Evolutionary conservation across 2,888 invertebrate species (phyloP).

Genomic region (Nomada goodeniana): DNA sequence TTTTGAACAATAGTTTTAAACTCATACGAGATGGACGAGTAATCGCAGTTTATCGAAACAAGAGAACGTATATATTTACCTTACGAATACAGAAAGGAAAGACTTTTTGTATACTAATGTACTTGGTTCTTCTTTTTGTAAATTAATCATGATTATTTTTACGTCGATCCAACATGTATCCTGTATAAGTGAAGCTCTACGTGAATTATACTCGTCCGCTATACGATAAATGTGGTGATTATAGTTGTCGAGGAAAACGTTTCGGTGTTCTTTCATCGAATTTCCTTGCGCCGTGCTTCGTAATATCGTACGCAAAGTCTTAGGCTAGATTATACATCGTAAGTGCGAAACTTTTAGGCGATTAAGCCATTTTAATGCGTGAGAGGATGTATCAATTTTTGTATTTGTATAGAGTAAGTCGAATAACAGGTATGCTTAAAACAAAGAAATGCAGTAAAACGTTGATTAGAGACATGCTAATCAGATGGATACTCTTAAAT

Average conservation of each 20-base stretch:
- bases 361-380: constrained; percentile 79
- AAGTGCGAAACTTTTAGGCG: constrained; percentile 63
- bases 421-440: constrained; percentile 70
- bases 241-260: constrained; percentile 68
- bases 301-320: constrained; percentile 71
- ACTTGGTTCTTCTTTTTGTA: constrained; percentile 44
- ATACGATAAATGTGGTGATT: constrained; percentile 71
- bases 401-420: constrained; percentile 81
- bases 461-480: constrained; percentile 44
- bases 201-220: constrained; percentile 58
- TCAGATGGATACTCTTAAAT: constrained; percentile 31
- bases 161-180: constrained; percentile 63
- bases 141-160: constrained; percentile 45
- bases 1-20: constrained; percentile 54
- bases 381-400: constrained; percentile 82
- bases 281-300: constrained; percentile 74
- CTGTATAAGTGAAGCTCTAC: constrained; percentile 67
- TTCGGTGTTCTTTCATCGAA: constrained; percentile 74
- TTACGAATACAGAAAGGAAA: constrained; percentile 38
- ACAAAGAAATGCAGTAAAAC: constrained; percentile 58
- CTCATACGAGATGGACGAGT: constrained; percentile 42
- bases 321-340: constrained; percentile 76
- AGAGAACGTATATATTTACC: constrained; percentile 25
- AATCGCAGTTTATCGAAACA: constrained; percentile 51
- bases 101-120: constrained; percentile 50